A percentile compares a stretch with the other conserved stretches of the same genome.
These are phyloP conservation scores for Ciconia stormi DNA, from an alignment of 2,113 vertebrate genomes.

Conservation along the genomic window DNA sequence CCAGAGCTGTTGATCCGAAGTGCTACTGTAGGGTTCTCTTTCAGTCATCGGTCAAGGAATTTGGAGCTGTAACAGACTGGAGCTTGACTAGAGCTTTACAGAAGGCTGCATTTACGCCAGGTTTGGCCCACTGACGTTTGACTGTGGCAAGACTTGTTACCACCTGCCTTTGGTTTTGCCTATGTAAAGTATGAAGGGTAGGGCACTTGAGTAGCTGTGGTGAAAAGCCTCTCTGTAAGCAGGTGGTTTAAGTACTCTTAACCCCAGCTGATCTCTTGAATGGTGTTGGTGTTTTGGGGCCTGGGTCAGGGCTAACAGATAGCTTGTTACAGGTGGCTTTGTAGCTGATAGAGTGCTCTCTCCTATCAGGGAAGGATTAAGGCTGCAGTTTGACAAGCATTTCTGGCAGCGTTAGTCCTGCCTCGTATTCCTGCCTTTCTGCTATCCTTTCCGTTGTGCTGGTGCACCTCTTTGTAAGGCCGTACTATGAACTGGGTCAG, in stretches of 20 bases:
- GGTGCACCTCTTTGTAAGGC: background rate
- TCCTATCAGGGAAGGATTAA: background rate
- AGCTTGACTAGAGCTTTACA: background rate
- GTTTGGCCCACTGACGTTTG: background rate
- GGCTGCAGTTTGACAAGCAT: background rate
- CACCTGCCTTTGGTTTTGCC: background rate
- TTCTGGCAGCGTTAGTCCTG: background rate
- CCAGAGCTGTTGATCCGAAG: background rate
- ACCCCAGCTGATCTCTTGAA: background rate
- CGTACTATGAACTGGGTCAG: slow-evolving; percentile 43
- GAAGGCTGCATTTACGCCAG: background rate
- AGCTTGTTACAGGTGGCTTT: accelerated
- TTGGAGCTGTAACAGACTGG: background rate
- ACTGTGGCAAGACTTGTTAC: background rate
- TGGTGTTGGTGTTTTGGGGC: background rate
- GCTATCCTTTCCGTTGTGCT: background rate
- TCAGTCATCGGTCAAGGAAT: background rate
- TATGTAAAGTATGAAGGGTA: too few species aligned
- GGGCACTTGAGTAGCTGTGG: background rate
- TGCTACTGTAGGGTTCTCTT: background rate
- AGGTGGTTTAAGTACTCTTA: background rate
- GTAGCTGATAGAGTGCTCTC: background rate
- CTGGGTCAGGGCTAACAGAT: background rate
- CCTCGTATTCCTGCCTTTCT: background rate
- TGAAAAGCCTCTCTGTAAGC: background rate